Percentiles rank a stretch among this genome's conserved stretches.
Evolutionary conservation across 2,797 vertebrate species (phyloP).

Genomic region (Lepus oiostolus): DNA sequence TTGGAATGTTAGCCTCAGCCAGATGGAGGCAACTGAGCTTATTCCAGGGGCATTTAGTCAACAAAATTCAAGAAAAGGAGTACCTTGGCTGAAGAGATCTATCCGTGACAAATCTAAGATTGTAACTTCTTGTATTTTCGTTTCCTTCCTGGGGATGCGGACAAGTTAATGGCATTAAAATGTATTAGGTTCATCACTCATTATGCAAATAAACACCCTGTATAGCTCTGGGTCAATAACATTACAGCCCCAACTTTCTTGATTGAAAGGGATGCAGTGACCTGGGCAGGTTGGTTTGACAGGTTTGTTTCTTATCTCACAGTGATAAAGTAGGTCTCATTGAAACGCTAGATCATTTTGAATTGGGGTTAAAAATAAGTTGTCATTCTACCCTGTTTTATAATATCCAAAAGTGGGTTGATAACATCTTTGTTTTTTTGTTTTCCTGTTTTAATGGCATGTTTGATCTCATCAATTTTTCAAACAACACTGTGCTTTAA

Average conservation of each 20-base stretch:
- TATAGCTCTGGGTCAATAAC: slow-evolving; percentile 79
- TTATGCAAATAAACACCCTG: slow-evolving; percentile 80
- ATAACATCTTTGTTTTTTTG: neutral
- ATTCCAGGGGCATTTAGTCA: neutral
- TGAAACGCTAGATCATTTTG: neutral
- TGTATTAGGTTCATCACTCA: slow-evolving; percentile 78
- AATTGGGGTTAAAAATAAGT: slow-evolving; percentile 25
- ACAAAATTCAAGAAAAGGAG: neutral
- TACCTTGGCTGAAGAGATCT: slow-evolving; percentile 13
- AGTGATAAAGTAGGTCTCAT: slow-evolving; percentile 71
- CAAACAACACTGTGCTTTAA: slow-evolving; percentile 48
- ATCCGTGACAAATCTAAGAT: slow-evolving; percentile 54
- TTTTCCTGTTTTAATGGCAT: slow-evolving; percentile 20
- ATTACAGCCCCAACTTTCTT: slow-evolving; percentile 62
- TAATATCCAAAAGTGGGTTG: slow-evolving; percentile 23
- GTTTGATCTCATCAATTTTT: slow-evolving; percentile 60
- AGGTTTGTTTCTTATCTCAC: slow-evolving; percentile 70
- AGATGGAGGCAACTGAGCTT: neutral
- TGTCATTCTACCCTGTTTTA: slow-evolving; percentile 47
- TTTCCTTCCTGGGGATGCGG: slow-evolving; percentile 42
- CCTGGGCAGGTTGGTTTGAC: slow-evolving; percentile 71
- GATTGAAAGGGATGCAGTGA: slow-evolving; percentile 80
- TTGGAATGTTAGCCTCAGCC: neutral
- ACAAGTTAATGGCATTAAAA: slow-evolving; percentile 81
- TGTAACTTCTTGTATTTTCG: slow-evolving; percentile 55